These are phyloP conservation scores for Diplodus puntazzo DNA, from an alignment of 2,797 vertebrate species.

Conservation along the genomic window DNA sequence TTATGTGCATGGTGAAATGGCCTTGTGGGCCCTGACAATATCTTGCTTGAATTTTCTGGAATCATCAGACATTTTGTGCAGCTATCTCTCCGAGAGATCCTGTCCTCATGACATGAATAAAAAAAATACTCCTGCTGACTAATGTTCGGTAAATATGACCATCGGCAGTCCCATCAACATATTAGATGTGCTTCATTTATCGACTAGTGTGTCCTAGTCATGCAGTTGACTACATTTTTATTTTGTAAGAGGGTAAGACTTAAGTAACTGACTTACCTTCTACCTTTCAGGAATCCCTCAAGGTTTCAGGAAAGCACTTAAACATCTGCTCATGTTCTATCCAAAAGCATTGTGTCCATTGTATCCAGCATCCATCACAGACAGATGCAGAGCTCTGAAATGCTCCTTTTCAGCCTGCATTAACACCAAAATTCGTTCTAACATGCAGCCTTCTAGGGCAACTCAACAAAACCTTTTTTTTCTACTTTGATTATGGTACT, in stretches of 20 bases:
- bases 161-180: constrained; percentile 74
- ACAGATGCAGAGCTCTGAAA: constrained; percentile 79
- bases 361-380: constrained; percentile 70
- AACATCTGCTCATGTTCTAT: constrained; percentile 70
- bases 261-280: constrained; percentile 69
- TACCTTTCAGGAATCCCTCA: constrained; percentile 70
- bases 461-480: constrained; percentile 42
- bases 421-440: constrained; percentile 55
- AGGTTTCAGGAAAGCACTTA: constrained; percentile 67
- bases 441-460: constrained; percentile 77
- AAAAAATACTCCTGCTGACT: constrained; percentile 74
- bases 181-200: constrained; percentile 59
- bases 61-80: constrained; percentile 70
- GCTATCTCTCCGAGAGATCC: constrained; percentile 58
- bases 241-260: constrained; percentile 61
- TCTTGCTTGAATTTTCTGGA: constrained; percentile 66
- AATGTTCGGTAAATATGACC: constrained; percentile 85
- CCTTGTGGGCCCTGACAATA: constrained; percentile 62
- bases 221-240: constrained; percentile 41
- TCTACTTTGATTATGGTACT: constrained; percentile 4
- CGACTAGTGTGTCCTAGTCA: constrained; percentile 34
- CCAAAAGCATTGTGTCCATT: constrained; percentile 71
- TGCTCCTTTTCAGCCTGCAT: constrained; percentile 77
- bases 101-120: constrained; percentile 54
- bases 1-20: constrained; percentile 83